A percentile compares a stretch with the other conserved stretches of the same genome.
phyloP scores from a whole-genome alignment of 92 coral and sea anemone genomes.

The Heliopora coerulea region DNA sequence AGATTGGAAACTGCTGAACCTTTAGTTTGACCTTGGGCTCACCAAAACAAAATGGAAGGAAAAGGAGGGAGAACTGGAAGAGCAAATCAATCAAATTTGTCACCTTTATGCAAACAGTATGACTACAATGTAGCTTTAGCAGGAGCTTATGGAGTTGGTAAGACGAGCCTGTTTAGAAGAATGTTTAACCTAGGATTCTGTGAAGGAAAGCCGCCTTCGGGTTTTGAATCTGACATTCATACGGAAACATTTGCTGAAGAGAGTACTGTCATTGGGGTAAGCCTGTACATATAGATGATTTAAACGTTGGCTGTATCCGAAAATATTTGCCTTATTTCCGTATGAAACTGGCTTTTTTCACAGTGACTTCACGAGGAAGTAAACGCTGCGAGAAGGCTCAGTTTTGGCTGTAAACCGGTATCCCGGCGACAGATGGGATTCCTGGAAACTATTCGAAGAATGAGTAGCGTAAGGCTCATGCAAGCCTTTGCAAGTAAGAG shows the following conservation, averaged over 20 bases:
- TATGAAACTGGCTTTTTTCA: no score
- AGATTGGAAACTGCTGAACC: no score
- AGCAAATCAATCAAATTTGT: no score
- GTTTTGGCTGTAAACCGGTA: no score
- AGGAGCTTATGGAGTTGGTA: conserved; percentile 59
- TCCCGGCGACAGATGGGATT: no score
- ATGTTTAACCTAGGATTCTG: conserved; percentile 37
- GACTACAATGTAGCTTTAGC: conserved; percentile 58
- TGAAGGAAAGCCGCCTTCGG: conserved; percentile 11
- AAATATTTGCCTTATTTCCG: no score
- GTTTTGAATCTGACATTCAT: background rate
- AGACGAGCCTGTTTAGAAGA: conserved; percentile 65
- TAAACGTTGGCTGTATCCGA: background rate
- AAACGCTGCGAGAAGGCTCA: no score
- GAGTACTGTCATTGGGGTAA: conserved; percentile 21
- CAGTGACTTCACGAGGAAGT: no score
- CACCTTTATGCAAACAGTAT: conserved; percentile 29
- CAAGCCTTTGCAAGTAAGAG: no score
- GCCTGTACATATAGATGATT: background rate
- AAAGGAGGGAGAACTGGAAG: background rate
- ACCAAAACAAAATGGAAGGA: background rate
- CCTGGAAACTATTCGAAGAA: no score
- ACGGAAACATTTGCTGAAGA: conserved; percentile 7
- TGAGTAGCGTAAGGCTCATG: no score
- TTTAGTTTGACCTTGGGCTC: no score